These are phyloP conservation scores for Dicentrarchus labrax DNA, from an alignment of 2,113 vertebrate genomes.

Conservation along the genomic window DNA sequence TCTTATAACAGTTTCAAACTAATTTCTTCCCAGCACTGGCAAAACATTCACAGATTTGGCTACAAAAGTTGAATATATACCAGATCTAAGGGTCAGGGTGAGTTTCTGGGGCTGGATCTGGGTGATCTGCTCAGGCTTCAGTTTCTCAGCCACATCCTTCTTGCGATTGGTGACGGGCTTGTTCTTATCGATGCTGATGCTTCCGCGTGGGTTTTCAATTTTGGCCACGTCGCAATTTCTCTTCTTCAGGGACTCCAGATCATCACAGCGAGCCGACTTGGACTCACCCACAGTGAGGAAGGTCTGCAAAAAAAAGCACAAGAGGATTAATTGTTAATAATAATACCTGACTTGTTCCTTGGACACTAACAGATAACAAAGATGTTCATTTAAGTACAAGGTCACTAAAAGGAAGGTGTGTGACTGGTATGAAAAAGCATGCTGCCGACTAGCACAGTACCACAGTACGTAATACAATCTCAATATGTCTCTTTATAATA, in stretches of 20 bases:
- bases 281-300: conserved; percentile 93
- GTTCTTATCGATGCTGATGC: conserved; percentile 77
- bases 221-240: conserved; percentile 85
- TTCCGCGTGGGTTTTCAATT: conserved; percentile 93
- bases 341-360: not conserved
- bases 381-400: not conserved
- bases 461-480: not conserved
- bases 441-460: not conserved
- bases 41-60: too few relatives aligned
- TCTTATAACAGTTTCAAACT: too few relatives aligned
- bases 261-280: conserved; percentile 95
- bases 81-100: conserved; percentile 89
- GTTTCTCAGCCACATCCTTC: conserved; percentile 86
- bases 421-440: not conserved
- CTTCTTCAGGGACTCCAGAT: conserved; percentile 89
- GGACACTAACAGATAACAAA: too few relatives aligned
- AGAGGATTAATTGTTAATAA: not conserved
- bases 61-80: conserved; percentile 73
- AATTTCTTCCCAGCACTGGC: too few relatives aligned
- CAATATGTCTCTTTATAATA: not conserved
- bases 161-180: conserved; percentile 91
- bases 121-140: conserved; percentile 91
- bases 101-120: conserved; percentile 98
- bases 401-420: too few relatives aligned
- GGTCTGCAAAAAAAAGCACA: conserved; percentile 61